A percentile compares a stretch with the other conserved stretches of the same genome.
These are phyloP conservation scores for Platichthys stellatus DNA, from an alignment of 2,113 vertebrate species.

Conservation along the genomic window DNA sequence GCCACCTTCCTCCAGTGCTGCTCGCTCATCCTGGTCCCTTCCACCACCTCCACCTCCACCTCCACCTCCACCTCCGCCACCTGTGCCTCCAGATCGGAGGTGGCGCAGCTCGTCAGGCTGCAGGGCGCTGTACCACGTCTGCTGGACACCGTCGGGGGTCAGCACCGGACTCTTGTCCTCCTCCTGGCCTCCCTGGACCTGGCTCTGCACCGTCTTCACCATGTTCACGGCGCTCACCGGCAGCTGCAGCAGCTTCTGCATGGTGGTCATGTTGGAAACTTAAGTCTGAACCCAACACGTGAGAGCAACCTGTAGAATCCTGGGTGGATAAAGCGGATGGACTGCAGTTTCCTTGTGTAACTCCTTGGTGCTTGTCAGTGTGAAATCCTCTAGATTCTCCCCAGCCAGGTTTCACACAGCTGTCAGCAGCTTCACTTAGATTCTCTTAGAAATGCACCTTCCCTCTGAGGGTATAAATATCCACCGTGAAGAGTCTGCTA, in stretches of 20 bases:
- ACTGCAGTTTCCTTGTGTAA: constrained; percentile 1
- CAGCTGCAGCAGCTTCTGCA: constrained; percentile 92
- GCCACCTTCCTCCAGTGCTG: constrained; percentile 75
- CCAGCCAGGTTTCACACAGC: constrained; percentile 22
- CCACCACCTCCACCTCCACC: constrained; percentile 58
- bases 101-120: constrained; percentile 88
- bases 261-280: constrained; percentile 76
- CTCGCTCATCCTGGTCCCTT: constrained; percentile 64
- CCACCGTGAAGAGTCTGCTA: constrained; percentile 25
- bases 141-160: constrained; percentile 81
- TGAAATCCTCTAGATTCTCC: constrained; percentile 18
- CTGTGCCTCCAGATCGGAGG: constrained; percentile 76
- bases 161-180: constrained; percentile 90
- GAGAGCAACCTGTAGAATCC: constrained; percentile 40
- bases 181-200: constrained; percentile 78
- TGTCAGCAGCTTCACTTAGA: constrained; percentile 11
- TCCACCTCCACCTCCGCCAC: constrained; percentile 59
- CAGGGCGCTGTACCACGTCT: constrained; percentile 90
- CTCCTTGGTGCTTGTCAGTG: constrained; percentile 7
- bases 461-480: constrained; percentile 16
- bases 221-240: constrained; percentile 82
- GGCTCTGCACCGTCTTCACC: constrained; percentile 81
- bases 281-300: background rate
- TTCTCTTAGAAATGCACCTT: constrained; percentile 18
- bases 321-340: background rate